Percentiles rank a stretch among this genome's conserved stretches.
phyloP scores from a whole-genome alignment of 2,888 invertebrate species.

The Melieria picta region DNA sequence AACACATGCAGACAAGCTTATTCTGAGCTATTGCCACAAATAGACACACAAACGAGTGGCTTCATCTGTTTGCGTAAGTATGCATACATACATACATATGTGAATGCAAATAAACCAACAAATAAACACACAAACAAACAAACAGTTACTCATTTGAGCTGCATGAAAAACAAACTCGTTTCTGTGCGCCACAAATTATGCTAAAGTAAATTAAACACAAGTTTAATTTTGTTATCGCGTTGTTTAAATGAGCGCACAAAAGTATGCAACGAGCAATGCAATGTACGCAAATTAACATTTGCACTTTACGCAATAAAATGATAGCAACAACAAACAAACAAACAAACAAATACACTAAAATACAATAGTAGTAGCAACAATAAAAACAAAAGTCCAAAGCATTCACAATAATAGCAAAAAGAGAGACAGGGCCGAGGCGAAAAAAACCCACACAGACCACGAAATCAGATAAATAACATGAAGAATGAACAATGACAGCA shows the following conservation, averaged over 20 bases:
- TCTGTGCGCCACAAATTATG: conserved; percentile 32
- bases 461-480: no score
- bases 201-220: conserved; percentile 41
- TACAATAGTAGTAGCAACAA: no score
- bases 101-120: conserved; percentile 9
- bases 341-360: no score
- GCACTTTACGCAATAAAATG: conserved; percentile 14
- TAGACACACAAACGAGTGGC: not conserved
- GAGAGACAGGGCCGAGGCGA: no score
- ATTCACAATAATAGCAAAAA: no score
- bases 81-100: conserved; percentile 9
- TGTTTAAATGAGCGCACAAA: conserved; percentile 29
- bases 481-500: not conserved
- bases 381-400: no score
- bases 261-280: conserved; percentile 31
- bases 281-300: conserved; percentile 21
- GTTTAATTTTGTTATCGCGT: conserved; percentile 38
- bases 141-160: not conserved
- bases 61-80: not conserved
- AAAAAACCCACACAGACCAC: no score
- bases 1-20: conserved; percentile 2
- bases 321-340: not conserved
- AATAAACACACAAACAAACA: conserved; percentile 4
- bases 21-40: not conserved
- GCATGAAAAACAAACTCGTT: no score